Percentiles rank a stretch among this genome's conserved stretches.
These are phyloP conservation scores for Eupristina koningsbergeri DNA, from an alignment of 1,140 invertebrate genomes.

Conservation along the genomic window DNA sequence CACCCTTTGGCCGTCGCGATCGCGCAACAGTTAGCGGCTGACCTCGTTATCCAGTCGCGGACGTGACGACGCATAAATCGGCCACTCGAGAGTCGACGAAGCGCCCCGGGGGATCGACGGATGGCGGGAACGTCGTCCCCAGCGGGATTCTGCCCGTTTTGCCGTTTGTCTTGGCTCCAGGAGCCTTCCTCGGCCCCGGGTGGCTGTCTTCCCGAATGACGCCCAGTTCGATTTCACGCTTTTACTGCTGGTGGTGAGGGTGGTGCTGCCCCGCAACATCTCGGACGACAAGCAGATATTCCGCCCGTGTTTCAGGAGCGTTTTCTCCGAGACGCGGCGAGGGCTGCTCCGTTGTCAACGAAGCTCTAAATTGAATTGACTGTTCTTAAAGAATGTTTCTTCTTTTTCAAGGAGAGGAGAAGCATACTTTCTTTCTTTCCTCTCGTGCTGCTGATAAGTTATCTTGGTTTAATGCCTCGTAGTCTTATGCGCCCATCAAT, in stretches of 20 bases:
- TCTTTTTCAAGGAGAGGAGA: not conserved
- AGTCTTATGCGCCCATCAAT: not conserved
- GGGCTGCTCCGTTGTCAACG: not conserved
- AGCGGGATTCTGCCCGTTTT: slow-evolving; percentile 23
- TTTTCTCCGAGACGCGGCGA: not conserved
- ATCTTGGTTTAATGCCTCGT: not conserved
- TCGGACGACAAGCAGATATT: not conserved
- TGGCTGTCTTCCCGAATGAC: not conserved
- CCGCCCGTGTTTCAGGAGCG: not conserved
- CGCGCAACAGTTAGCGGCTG: slow-evolving; percentile 45
- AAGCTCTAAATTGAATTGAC: not conserved
- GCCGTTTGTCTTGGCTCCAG: not conserved
- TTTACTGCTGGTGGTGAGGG: not conserved
- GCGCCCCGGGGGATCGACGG: not conserved
- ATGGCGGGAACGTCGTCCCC: not conserved
- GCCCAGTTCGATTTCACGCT: not conserved
- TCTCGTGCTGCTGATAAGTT: not conserved
- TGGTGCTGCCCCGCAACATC: too few species aligned
- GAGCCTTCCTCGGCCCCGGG: not conserved
- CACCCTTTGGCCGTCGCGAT: not conserved
- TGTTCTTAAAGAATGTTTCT: not conserved
- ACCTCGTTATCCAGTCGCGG: slow-evolving; percentile 41
- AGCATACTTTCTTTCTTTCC: too few species aligned
- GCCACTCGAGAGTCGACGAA: slow-evolving; percentile 32
- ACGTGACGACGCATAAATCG: slow-evolving; percentile 52